These are phyloP conservation scores for Aporophyla lueneburgensis DNA, from an alignment of 2,888 invertebrate genomes.

Conservation along the genomic window DNA sequence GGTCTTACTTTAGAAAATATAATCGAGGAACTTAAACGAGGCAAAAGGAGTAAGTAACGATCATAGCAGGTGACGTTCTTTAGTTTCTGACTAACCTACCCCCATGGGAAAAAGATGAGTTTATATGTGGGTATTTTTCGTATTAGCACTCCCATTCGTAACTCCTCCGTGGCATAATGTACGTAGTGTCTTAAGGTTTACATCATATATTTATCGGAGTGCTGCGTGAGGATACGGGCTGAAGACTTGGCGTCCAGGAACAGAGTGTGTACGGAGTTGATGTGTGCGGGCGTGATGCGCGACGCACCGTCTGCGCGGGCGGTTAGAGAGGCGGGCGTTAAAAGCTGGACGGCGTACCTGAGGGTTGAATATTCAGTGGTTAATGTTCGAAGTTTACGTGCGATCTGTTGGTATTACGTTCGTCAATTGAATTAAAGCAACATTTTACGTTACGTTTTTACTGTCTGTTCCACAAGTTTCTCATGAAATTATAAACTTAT, in stretches of 20 bases:
- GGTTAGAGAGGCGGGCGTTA: constrained; percentile 97
- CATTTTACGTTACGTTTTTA: not conserved
- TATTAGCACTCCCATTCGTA: constrained; percentile 26
- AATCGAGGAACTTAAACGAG: no score
- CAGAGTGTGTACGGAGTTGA: constrained; percentile 93
- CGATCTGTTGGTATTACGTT: not conserved
- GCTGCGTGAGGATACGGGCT: constrained; percentile 96
- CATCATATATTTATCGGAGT: constrained; percentile 98
- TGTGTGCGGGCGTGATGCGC: constrained; percentile 93
- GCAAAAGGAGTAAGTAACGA: no score
- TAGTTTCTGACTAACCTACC: no score
- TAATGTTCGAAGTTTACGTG: not conserved
- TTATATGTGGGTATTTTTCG: not conserved
- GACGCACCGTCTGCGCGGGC: constrained; percentile 97
- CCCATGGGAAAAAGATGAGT: no score
- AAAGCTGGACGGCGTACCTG: constrained; percentile 97
- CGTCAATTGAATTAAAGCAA: not conserved
- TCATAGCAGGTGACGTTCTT: no score
- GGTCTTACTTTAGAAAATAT: no score
- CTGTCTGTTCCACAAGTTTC: no score
- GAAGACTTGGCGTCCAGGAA: constrained; percentile 99
- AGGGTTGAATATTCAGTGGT: not conserved
- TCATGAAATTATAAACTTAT: no score
- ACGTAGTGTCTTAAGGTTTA: constrained; percentile 79
- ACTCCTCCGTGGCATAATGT: not conserved